Conservation (phyloP, 1,140 invertebrate genomes). For the Ceratina australensis region DNA sequence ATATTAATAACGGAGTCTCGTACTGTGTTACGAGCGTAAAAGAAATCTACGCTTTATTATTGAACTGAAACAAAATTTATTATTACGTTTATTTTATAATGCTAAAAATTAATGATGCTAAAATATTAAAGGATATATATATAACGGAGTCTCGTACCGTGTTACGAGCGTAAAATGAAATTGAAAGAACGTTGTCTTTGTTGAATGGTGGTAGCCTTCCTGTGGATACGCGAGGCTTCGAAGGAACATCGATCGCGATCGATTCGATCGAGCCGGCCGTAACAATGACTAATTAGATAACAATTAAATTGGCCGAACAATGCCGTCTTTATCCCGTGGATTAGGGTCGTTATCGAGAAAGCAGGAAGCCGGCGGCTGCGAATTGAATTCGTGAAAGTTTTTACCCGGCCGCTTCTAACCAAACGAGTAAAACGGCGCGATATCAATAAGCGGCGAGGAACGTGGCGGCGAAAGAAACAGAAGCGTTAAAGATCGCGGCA, state of each 20-base stretch:
- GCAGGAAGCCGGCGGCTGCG: conserved; percentile 23
- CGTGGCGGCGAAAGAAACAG: neutral
- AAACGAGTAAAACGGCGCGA: neutral
- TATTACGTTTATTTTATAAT: no score
- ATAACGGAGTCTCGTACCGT: no score
- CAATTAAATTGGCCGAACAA: conserved; percentile 35
- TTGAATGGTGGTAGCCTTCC: no score
- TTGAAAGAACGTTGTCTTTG: neutral
- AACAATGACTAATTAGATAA: conserved; percentile 46
- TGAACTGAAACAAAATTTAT: no score
- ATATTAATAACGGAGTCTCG: no score
- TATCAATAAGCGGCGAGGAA: neutral
- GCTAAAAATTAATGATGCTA: no score
- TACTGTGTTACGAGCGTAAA: no score
- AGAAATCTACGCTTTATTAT: no score
- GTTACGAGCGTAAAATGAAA: neutral
- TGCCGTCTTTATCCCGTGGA: conserved; percentile 19
- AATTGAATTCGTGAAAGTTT: conserved; percentile 45
- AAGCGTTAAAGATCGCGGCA: neutral
- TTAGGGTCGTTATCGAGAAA: conserved; percentile 44
- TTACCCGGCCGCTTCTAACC: neutral
- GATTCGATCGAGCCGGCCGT: neutral
- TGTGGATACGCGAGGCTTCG: neutral
- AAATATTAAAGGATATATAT: no score
- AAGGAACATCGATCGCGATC: conserved; percentile 26